Base-by-base conservation (phyloP, 2,797 vertebrate genomes). In the Phyllotis vaccarum region DNA sequence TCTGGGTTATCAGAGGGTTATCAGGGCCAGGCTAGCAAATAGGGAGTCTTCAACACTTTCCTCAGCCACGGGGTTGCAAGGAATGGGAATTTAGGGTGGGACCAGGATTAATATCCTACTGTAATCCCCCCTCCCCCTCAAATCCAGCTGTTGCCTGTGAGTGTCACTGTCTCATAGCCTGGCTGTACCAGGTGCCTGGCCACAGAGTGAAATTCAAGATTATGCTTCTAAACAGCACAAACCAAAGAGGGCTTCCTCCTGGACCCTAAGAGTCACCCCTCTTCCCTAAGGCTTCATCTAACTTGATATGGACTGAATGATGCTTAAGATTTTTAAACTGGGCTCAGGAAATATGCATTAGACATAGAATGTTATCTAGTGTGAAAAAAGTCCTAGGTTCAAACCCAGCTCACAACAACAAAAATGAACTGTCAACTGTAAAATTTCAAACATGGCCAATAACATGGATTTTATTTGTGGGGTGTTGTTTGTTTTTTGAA, bases 101-200 rank as follows among this genome's bases (percentile, higher is more conserved):
- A 40, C 24, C 31, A 85, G 52, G 19, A 49, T 49, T 49, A 49
- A 5, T 49, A 49, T 49, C 5, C 0, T 34, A 17, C 40, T 24
- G 22, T 60, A 52, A n/a, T n/a, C 1, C 2, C 14, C 40, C 46
- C 7, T 34, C 16, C 6, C 46, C 12, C 2, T 0, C 34, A n/a
- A n/a, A n/a, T n/a, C 29, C 27, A 14, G 70, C 5, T 9, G 6
- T 19, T 3, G 43, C 13, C 40, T 24, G 1, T 78, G 56, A 40
- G 31, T 46, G 37, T 72, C 54, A 21, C 9, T 79, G 74, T 6
- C 29, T 2, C 22, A 43, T 34, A 2, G 6, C 17, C 12, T 31
- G 43, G n/a, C 72, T 93, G 76, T 31, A 40, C 52, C 24, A 85
- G 10, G 16, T 34, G 22, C 29, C 24, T 19, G 64, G 56, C 31